Base-by-base conservation (phyloP, 2,113 vertebrate genomes). In the Cariama cristata region DNA sequence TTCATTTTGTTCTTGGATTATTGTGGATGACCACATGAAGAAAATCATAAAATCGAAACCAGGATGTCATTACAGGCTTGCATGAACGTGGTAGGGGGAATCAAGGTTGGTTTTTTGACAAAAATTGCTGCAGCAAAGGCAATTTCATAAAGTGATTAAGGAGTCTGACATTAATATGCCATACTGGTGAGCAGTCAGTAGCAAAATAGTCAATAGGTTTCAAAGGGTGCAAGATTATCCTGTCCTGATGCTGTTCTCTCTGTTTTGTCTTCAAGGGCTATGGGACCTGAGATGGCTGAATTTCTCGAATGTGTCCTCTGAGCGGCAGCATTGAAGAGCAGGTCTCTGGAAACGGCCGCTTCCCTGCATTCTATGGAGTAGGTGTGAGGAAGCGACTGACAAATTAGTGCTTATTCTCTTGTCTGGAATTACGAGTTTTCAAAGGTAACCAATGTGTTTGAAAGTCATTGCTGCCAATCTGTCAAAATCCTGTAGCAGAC, bases 261-360 rank as follows among this genome's bases (percentile, higher is more conserved):
- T 59, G 10, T 50, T 13, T 8, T 32, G 14, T 40, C 30, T 79
- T 74, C 32, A 30, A 24, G 17, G 20, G 53, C 14, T 38, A 23
- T 63, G 69, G 19, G 44, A 47, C 4, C 1, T 8, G 19, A 49
- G 20, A 10, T n/a, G 45, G 77, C 60, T 85, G 45, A 84, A 71
- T 88, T 96, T 97, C 88, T 63, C 30, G 6, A 52, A 23, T 44
- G 33, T 72, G 86, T 72, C 95, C 97, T 96, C 90, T 97, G 81
- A 79, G 91, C 88, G 96, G 93, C 96, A 96, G 96, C 94, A 95
- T 83, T 96, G 96, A 96, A 93, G 73, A 97, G 76, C 86, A 93
- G 44, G 73, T 93, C 21, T 59, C 42, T 35, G 15, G 47, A 56
- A 50, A 67, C 5, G 13, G 47, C 87, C 56, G 2, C 15, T 64